Conservation (phyloP, 1,140 invertebrate genomes). For the Telenomus remus region DNA sequence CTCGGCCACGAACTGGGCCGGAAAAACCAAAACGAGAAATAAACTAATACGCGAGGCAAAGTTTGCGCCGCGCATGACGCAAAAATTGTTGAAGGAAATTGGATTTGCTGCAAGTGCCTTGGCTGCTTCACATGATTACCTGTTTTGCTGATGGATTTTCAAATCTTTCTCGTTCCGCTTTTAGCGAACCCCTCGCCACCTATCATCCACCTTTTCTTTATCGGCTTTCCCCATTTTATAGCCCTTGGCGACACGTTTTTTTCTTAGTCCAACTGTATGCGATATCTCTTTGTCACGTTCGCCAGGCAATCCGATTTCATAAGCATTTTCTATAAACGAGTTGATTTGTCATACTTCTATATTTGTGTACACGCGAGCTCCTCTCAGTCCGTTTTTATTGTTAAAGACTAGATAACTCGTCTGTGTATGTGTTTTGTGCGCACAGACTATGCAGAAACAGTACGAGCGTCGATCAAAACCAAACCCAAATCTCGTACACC, state of each 20-base stretch:
- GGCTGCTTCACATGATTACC: constrained; percentile 66
- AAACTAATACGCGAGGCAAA: constrained; percentile 44
- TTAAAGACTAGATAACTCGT: constrained; percentile 5
- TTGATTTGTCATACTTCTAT: constrained; percentile 42
- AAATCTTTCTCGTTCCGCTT: constrained; percentile 48
- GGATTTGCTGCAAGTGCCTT: constrained; percentile 67
- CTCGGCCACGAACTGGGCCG: constrained; percentile 10
- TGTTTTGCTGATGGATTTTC: constrained; percentile 70
- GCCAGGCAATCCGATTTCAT: constrained; percentile 60
- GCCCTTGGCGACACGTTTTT: constrained; percentile 44
- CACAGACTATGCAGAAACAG: constrained; percentile 34
- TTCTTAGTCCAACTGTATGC: constrained; percentile 44
- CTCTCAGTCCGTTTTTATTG: background rate
- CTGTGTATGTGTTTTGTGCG: background rate
- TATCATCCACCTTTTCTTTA: constrained; percentile 34
- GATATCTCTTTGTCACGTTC: constrained; percentile 52
- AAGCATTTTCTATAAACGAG: constrained; percentile 69
- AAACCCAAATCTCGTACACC: constrained; percentile 54
- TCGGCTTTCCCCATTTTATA: constrained; percentile 47
- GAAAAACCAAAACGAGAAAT: constrained; percentile 14
- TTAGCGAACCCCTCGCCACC: constrained; percentile 20
- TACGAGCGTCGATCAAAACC: constrained; percentile 39
- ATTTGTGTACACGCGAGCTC: background rate
- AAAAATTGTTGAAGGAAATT: constrained; percentile 68
- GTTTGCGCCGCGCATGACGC: constrained; percentile 50